These are phyloP conservation scores for Ctena decussata DNA, from an alignment of 2,888 invertebrate genomes.

Conservation along the genomic window DNA sequence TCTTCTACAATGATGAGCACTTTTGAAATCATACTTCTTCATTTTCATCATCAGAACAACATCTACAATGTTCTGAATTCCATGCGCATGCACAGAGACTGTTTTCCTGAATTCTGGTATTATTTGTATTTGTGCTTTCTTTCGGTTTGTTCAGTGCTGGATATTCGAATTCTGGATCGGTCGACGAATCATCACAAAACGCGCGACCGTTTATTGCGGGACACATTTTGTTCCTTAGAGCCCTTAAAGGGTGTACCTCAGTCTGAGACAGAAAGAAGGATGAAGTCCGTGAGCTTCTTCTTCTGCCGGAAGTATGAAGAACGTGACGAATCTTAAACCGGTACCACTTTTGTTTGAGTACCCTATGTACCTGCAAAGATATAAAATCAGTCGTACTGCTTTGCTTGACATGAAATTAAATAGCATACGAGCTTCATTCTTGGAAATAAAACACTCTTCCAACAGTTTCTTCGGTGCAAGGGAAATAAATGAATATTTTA, in stretches of 20 bases:
- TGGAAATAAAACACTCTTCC: too few relatives aligned
- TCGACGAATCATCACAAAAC: slow-evolving; percentile 48
- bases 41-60: slow-evolving; percentile 37
- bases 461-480: too few relatives aligned
- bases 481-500: too few relatives aligned
- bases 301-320: slow-evolving; percentile 68
- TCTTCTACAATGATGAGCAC: too few relatives aligned
- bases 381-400: too few relatives aligned
- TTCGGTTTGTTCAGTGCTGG: slow-evolving; percentile 8
- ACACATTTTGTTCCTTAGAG: slow-evolving; percentile 70
- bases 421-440: too few relatives aligned
- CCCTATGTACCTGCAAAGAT: slow-evolving; percentile 79
- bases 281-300: slow-evolving; percentile 81
- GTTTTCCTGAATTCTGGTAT: background rate
- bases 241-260: slow-evolving; percentile 77
- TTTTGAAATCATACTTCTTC: too few relatives aligned
- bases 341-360: slow-evolving; percentile 82
- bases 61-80: slow-evolving; percentile 31
- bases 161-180: slow-evolving; percentile 23
- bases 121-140: background rate
- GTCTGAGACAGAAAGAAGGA: slow-evolving; percentile 81
- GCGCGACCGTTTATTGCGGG: slow-evolving; percentile 46
- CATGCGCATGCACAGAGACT: slow-evolving; percentile 52
- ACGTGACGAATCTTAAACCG: slow-evolving; percentile 78
- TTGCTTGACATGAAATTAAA: too few relatives aligned